Evolutionary conservation across 1,140 invertebrate species (phyloP), one percentile per base, ranked within the genome.

Genomic region (Ylistrum balloti): DNA sequence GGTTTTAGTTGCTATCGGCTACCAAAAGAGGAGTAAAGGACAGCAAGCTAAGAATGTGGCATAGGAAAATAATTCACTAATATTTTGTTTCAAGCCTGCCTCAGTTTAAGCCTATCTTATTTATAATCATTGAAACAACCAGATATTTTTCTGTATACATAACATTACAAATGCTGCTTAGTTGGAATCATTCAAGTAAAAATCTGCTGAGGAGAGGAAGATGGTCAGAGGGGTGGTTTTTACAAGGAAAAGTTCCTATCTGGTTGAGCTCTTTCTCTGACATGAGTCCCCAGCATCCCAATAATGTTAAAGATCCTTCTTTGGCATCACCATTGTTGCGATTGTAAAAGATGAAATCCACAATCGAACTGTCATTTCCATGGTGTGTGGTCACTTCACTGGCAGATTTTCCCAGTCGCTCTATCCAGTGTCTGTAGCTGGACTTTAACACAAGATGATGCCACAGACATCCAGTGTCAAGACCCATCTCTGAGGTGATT

Each of bases 211-310:
- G 87, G 32, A 95, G 91, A 86, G 93, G 92, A n/a, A 94, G 45
- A 90, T 95, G 94, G 89, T 95, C 94, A 11, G 94, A 95, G 15
- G 93, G 90, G 33, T 94, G 56, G 7, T 96, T 96, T 48, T 96
- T 95, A 95, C 98, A 98, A n/a, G 98, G 98, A 93, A 98, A 97
- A 0, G 92, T 92, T 9, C 97, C 97, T n/a, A 97, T 94, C 22
- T 95, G 92, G n/a, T 94, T 88, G 89, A 98, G 97, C 91, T 98
- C 97, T 0, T 94, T 90, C 0, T 95, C 95, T 0, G 97, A 97
- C 20, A 98, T 97, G 86, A 99, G 96, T 32, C 95, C 96, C 74
- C 97, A 97, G 13, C 97, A 96, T 35, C 97, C 97, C 33, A 98
- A 33, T 11, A 97, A 96, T 93, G 97, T 97, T 28, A 98, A 93